Conservation (phyloP, 2,888 invertebrate genomes). For the Cistogaster globosa region DNA sequence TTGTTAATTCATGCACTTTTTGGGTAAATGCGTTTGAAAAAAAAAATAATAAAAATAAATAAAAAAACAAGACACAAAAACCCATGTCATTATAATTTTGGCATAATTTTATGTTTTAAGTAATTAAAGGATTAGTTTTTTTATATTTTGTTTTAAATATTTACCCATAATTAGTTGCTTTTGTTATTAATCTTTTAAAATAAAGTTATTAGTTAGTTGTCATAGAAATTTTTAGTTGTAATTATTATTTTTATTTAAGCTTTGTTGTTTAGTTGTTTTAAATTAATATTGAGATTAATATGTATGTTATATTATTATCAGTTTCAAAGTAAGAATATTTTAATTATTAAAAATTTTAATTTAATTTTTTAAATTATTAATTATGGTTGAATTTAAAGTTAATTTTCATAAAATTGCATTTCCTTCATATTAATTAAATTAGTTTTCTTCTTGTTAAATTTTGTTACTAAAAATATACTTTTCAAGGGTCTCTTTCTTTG, state of each 20-base stretch:
- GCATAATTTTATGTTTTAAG: conserved; percentile 2
- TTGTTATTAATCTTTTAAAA: conserved; percentile 21
- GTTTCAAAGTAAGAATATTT: neutral
- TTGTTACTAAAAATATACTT: conserved; percentile 68
- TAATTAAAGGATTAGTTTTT: conserved; percentile 6
- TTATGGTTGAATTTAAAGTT: conserved; percentile 4
- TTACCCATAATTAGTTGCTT: conserved; percentile 62
- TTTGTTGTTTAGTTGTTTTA: conserved; percentile 30
- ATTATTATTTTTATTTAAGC: conserved; percentile 45
- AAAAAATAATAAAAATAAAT: neutral
- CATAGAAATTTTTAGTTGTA: conserved; percentile 21
- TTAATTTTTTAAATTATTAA: conserved; percentile 14
- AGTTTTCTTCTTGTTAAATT: conserved; percentile 25
- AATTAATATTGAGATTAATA: conserved; percentile 35
- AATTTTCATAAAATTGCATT: neutral
- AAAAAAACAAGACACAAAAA: conserved; percentile 8
- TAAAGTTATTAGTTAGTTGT: conserved; percentile 5
- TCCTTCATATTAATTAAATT: conserved; percentile 7
- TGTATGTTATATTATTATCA: conserved; percentile 6
- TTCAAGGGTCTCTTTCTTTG: conserved; percentile 56
- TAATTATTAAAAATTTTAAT: conserved; percentile 16
- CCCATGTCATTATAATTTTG: conserved; percentile 14
- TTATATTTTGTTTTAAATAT: conserved; percentile 38
- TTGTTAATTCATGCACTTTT: too few relatives aligned
- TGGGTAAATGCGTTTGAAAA: neutral